phyloP scores from a whole-genome alignment of 2,113 vertebrate species.

The Aix galericulata region DNA sequence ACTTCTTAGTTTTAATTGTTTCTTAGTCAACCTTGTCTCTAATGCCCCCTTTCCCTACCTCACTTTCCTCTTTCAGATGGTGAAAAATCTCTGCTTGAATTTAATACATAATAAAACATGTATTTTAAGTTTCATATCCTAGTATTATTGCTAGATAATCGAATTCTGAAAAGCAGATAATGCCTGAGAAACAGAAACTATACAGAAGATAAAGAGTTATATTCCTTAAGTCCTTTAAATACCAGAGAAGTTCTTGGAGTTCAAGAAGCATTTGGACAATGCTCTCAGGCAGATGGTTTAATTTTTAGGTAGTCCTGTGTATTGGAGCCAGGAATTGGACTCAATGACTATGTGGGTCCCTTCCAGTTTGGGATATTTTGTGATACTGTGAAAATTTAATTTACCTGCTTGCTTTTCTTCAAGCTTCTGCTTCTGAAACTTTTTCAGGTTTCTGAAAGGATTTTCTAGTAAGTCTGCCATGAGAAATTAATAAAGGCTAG shows the following conservation, averaged over 20 bases:
- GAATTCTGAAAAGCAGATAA: not conserved
- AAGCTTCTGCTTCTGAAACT: no score
- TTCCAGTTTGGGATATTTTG: no score
- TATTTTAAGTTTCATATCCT: not conserved
- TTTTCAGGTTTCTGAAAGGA: not conserved
- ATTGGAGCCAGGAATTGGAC: no score
- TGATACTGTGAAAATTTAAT: not conserved
- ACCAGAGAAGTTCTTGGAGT: not conserved
- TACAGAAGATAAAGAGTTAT: not conserved
- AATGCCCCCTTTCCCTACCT: not conserved
- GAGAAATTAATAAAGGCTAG: not conserved
- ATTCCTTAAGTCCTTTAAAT: not conserved
- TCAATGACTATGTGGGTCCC: no score
- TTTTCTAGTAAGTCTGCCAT: not conserved
- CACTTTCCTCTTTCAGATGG: no score
- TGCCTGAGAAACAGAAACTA: not conserved
- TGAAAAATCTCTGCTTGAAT: not conserved
- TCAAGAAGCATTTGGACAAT: no score
- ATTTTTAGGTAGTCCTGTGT: no score
- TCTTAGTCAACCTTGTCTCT: not conserved
- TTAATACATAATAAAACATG: not conserved
- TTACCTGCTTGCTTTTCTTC: not conserved
- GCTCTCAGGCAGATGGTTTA: no score
- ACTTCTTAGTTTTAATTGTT: not conserved
- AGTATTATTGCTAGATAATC: not conserved